These are phyloP conservation scores for Aeoliscus strigatus DNA, from an alignment of 2,797 vertebrate species.

Conservation along the genomic window DNA sequence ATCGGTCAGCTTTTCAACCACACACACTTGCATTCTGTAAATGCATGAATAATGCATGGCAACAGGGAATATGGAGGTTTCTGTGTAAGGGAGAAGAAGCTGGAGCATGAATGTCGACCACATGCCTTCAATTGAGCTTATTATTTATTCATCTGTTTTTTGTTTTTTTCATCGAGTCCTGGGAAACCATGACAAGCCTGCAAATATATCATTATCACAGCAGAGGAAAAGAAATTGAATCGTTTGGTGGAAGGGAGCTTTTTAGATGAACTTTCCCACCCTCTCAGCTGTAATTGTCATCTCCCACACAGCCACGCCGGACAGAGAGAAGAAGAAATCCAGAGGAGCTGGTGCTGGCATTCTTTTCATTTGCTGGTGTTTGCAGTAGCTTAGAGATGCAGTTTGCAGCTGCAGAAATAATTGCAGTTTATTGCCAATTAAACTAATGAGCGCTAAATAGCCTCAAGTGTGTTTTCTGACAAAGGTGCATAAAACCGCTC, in stretches of 20 bases:
- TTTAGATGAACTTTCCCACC: constrained; percentile 46
- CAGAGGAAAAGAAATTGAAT: constrained; percentile 44
- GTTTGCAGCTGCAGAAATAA: constrained; percentile 75
- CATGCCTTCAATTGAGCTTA: constrained; percentile 58
- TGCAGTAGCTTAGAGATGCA: constrained; percentile 52
- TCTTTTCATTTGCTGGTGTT: constrained; percentile 54
- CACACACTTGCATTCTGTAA: constrained; percentile 36
- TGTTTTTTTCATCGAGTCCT: constrained; percentile 65
- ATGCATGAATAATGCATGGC: constrained; percentile 63
- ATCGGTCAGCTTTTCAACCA: constrained; percentile 23
- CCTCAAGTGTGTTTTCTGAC: constrained; percentile 69
- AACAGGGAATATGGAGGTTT: constrained; percentile 47
- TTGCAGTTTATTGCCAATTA: constrained; percentile 79
- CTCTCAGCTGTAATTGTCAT: constrained; percentile 63
- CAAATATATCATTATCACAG: constrained; percentile 62
- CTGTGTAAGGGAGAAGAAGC: constrained; percentile 50
- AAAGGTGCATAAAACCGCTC: constrained; percentile 51
- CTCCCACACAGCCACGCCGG: constrained; percentile 36
- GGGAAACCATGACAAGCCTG: constrained; percentile 43
- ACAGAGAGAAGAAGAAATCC: constrained; percentile 21
- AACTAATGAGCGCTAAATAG: constrained; percentile 77
- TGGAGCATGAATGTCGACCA: constrained; percentile 48
- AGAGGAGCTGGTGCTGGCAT: constrained; percentile 43
- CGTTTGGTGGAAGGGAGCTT: constrained; percentile 48
- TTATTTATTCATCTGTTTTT: constrained; percentile 69